Evolutionary conservation across 2,797 vertebrate species (phyloP), one percentile per base, ranked within the genome.

Genomic region (Macropodus opercularis): DNA sequence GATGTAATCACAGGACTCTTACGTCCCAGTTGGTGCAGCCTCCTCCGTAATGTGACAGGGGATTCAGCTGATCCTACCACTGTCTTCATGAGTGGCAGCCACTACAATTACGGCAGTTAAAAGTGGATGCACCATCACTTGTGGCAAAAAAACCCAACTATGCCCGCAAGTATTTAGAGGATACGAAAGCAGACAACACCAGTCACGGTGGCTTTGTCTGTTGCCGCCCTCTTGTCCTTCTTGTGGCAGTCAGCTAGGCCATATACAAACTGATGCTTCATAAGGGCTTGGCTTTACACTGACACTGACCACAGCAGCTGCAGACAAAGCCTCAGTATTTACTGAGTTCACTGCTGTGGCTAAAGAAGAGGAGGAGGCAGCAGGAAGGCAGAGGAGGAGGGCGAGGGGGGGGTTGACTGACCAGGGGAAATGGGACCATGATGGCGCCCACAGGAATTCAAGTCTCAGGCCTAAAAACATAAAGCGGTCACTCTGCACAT

Each of bases 371-470:
- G 46, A 69, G 63, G 77, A 49, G 62, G 71, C 48, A 63, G 52
- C 62, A 75, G 72, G 67, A 76, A 64, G 75, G n/a, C 8, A 8
- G 44, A 73, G 72, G 61, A 64, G 64, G 67, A 63, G 56, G 35
- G 17, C 13, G 29, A 53, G 34, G 49, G 40, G 32, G 29, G 41
- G 60, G 82, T 82, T 62, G 55, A 63, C 42, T 72, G 72, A 74
- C 73, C 50, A 44, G 12, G 34, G 68, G 63, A 80, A 81, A 79
- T 26, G 32, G 69, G 46, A 75, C 66, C 62, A 31, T 69, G 72
- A 85, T 49, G 68, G 69, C 59, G 49, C 79, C 80, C 87, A 66
- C 61, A 79, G 82, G 85, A 89, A 88, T 85, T 72, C 47, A 58
- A 71, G 50, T 35, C 41, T 63, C 32, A n/a, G 54, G 55, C 35